Base-by-base conservation (phyloP, 2,113 vertebrate genomes). In the Caracal caracal region DNA sequence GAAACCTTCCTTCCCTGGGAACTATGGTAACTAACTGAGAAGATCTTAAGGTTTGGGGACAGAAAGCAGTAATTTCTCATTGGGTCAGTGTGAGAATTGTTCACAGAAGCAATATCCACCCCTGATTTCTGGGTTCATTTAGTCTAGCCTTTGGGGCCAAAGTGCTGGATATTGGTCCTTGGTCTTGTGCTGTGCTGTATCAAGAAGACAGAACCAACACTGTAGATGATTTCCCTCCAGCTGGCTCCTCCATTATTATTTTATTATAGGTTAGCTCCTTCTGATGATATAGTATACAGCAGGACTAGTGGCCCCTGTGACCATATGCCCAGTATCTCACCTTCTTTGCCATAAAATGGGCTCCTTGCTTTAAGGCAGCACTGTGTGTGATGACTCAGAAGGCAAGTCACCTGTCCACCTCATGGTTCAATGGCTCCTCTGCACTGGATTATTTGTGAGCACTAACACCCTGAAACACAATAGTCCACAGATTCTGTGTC, bases 131-230 rank as follows among this genome's bases (percentile, higher is more conserved):
- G 9, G 24, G 53, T 83, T 83, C 19, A 12, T 35, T 43, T 70
- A 28, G 33, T 10, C 35, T 91, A 75, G 37, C 11, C 28, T 83
- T 91, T 28, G 24, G 7, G 20, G 68, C 24, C 53, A 43, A 22
- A 24, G 20, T 53, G 20, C 56, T 51, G 30, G 15, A 56, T 65
- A 53, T 5, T 43, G n/a, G 26, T 63, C 12, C 78, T 40, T 49
- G n/a, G 2, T 13, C 43, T 19, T 0, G 12, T 61, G 33, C 1
- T 71, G 0, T 53, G 5, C 11, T 13, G 8, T 17, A 28, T 79
- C 59, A 73, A 33, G 63, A 66, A 89, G 16, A 56, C 1, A 75
- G 10, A 79, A 37, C 11, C 6, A 93, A 22, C 12, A 20, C 11
- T 13, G 20, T 2, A 37, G 15, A 51, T 19, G 37, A 15, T n/a